Conservation (phyloP, 2,888 invertebrate genomes). For the Eudiplozoon nipponicum region DNA sequence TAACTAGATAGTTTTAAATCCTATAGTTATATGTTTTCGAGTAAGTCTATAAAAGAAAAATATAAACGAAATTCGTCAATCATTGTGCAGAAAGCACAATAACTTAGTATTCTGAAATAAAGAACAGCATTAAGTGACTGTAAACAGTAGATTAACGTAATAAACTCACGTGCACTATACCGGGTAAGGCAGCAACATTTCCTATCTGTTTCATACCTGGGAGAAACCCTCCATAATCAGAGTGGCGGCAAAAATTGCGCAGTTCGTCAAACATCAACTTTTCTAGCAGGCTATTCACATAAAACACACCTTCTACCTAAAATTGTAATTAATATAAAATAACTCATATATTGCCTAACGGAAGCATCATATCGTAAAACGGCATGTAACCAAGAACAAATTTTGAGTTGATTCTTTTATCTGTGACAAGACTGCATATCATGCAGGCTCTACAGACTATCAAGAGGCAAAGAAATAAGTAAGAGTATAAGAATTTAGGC, state of each 20-base stretch:
- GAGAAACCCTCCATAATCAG: conserved; percentile 59
- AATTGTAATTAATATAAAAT: conserved; percentile 8
- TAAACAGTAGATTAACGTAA: not conserved
- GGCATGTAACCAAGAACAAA: no score
- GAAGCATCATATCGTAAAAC: not conserved
- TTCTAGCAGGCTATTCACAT: conserved; percentile 62
- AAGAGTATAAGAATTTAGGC: no score
- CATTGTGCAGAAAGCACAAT: not conserved
- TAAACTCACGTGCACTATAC: conserved; percentile 44
- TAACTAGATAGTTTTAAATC: no score
- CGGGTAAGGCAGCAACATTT: conserved; percentile 85
- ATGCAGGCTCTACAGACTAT: no score
- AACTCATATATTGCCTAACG: not conserved
- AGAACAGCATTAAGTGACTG: no score
- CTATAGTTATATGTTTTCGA: no score
- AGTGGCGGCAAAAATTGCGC: conserved; percentile 53
- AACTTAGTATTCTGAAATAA: not conserved
- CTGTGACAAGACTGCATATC: no score
- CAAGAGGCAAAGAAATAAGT: no score
- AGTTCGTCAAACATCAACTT: conserved; percentile 83
- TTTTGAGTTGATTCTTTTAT: no score
- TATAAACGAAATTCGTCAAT: no score
- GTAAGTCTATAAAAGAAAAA: no score
- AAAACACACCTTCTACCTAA: conserved; percentile 73
- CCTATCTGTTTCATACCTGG: conserved; percentile 96